Base-by-base conservation (phyloP, 1,140 invertebrate genomes). In the Artemia franciscana region DNA sequence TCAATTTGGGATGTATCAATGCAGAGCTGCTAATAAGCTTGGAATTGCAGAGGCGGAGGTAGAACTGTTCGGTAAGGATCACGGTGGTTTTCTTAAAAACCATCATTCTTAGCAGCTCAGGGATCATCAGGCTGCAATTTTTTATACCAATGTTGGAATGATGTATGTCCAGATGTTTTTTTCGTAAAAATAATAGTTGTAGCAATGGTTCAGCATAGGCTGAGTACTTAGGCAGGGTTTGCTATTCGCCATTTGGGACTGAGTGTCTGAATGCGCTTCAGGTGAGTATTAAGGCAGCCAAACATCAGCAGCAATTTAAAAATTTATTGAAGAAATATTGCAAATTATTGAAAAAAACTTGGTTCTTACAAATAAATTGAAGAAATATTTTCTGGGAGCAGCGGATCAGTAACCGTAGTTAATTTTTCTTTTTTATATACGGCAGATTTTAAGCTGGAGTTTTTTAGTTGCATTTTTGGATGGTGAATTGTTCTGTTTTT, bases 1-100 rank as follows among this genome's bases (percentile, higher is more conserved):
- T 56, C 89, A 92, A 69, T 93, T 85, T 70, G 88, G 89, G 1
- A 75, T 82, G 62, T 94, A 91, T 73, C 78, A 81, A 0, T 94
- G 90, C 74, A 84, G 82, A 68, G 90, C 89, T 12, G 80, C 81
- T 51, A 94, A 93, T 71, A 90, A 89, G 69, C 75, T 93, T 3
- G 90, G 89, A n/a, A 77, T 78, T 27, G 79, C 79, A 57, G 81
- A 88, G 70, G 84, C 82, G 0, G 75, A 76, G 57, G 85, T 92
- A 0, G 82, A 89, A 70, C 74, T 93, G 12, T 88, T 88, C 70
- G 88, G 86, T 88, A 75, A 80, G 81, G 74, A 39, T 66, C 56
- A 59, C 27, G 56, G 59, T 39, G 67, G 66, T 61, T 59, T 26
- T 75, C 73, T 68, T 66, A 66, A 73, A 71, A 70, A 23, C 7